Base-by-base conservation (phyloP, 2,797 vertebrate species). In the Ctenopoma kingsleyae region DNA sequence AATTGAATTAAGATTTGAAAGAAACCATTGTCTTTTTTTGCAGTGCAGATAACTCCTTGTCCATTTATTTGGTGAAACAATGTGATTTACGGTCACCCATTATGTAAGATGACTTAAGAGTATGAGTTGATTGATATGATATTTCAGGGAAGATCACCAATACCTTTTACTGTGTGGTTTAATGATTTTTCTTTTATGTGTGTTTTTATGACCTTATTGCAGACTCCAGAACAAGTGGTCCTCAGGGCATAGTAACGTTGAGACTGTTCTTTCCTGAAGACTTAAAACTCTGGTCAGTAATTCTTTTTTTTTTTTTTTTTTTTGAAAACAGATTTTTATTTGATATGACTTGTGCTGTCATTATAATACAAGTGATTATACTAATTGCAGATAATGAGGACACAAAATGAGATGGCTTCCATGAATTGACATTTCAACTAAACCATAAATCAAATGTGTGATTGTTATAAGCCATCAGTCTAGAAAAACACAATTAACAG, bases 1-100 rank as follows among this genome's bases (percentile, higher is more conserved):
- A 66, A 80, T 85, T 89, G 73, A 86, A 87, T 83, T 77, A 80
- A 81, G 60, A 78, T 60, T 80, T 87, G 64, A 81, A 76, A 81
- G 80, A 76, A 81, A 61, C 41, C 12, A 35, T 51, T 32, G 2
- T 19, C 8, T 49, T 22, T 51, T 81, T 68, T 49, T 58, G 54
- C 44, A 57, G 47, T 3, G 47, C 71, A 57, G 52, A 77, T 51
- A 67, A 60, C 49, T 68, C 50, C 58, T 61, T 52, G 47, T 74
- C 70, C 76, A 75, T 76, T 87, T 64, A 84, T 67, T 74, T 55
- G 51, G n/a, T 57, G 74, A 72, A 86, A 69, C 43, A 30, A 16
- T 13, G 35, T 76, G 78, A 84, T 83, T 83, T 60, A 76, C 40
- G 46, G 63, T 32, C 51, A 12, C 54, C 69, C 56, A 77, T 79